These are phyloP conservation scores for Phoeniculus purpureus DNA, from an alignment of 2,797 vertebrate genomes.

Conservation along the genomic window DNA sequence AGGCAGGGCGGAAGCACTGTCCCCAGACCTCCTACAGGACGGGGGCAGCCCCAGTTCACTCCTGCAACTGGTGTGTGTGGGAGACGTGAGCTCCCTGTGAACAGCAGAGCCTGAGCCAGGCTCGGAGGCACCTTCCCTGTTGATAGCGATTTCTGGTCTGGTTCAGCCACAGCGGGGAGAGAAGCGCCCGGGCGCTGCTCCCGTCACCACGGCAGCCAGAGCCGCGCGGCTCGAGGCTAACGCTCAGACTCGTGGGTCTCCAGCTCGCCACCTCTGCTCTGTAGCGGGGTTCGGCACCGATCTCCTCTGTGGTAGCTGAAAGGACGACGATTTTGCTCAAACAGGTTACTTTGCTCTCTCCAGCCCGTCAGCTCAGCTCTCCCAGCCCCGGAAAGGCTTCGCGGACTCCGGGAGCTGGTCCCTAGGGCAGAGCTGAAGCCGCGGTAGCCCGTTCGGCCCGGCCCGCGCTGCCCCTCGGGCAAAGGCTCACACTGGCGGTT, in stretches of 20 bases:
- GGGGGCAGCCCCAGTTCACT: too few species aligned
- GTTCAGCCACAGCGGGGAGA: too few species aligned
- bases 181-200: too few species aligned
- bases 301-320: not conserved
- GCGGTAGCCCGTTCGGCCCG: not conserved
- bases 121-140: too few species aligned
- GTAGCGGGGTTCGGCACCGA: not conserved
- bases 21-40: too few species aligned
- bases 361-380: not conserved
- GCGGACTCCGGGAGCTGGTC: not conserved
- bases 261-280: accelerated
- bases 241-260: not conserved
- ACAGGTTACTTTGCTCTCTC: not conserved
- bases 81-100: too few species aligned
- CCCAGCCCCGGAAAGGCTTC: not conserved
- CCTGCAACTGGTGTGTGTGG: too few species aligned
- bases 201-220: not conserved
- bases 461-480: not conserved
- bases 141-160: too few species aligned
- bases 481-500: not conserved
- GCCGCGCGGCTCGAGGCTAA: not conserved
- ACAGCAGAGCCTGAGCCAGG: too few species aligned
- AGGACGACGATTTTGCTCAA: accelerated
- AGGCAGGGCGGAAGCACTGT: too few species aligned
- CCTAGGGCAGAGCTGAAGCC: not conserved